These are phyloP conservation scores for Graphium colonna DNA, from an alignment of 2,888 invertebrate genomes.

Conservation along the genomic window DNA sequence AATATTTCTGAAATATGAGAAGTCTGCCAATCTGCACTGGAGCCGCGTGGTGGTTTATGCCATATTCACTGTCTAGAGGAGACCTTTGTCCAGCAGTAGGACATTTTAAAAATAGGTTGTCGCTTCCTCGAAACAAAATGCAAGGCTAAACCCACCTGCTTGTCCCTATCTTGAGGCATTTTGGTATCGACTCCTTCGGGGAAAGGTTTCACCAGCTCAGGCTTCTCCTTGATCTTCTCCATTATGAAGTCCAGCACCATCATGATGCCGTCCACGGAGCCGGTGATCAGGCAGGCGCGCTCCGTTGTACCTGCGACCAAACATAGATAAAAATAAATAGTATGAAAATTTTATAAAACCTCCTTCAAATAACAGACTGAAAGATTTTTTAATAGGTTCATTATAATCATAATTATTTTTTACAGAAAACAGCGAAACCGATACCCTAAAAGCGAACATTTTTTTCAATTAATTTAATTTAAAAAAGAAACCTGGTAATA, in stretches of 20 bases:
- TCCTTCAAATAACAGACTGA: too few relatives aligned
- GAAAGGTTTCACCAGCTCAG: conserved; percentile 91
- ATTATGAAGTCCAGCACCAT: conserved; percentile 95
- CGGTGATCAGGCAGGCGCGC: conserved; percentile 95
- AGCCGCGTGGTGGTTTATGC: too few relatives aligned
- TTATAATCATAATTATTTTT: not conserved
- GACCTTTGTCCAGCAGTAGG: too few relatives aligned
- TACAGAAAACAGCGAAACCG: not conserved
- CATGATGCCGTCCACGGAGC: conserved; percentile 94
- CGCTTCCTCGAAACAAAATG: too few relatives aligned
- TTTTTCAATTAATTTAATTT: not conserved
- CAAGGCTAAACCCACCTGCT: conserved; percentile 86
- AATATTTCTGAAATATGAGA: too few relatives aligned
- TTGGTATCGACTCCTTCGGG: conserved; percentile 90
- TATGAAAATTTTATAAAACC: not conserved
- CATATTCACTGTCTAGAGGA: too few relatives aligned
- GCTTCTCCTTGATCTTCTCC: conserved; percentile 97
- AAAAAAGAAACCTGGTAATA: not conserved
- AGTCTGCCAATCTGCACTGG: too few relatives aligned
- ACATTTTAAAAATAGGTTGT: too few relatives aligned
- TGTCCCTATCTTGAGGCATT: conserved; percentile 92
- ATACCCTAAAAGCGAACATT: not conserved
- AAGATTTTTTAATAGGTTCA: too few relatives aligned
- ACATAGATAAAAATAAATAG: conserved; percentile 22
- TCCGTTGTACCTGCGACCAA: conserved; percentile 97